Evolutionary conservation across 2,888 invertebrate species (phyloP).

Genomic region (Eristalinus aeneus): DNA sequence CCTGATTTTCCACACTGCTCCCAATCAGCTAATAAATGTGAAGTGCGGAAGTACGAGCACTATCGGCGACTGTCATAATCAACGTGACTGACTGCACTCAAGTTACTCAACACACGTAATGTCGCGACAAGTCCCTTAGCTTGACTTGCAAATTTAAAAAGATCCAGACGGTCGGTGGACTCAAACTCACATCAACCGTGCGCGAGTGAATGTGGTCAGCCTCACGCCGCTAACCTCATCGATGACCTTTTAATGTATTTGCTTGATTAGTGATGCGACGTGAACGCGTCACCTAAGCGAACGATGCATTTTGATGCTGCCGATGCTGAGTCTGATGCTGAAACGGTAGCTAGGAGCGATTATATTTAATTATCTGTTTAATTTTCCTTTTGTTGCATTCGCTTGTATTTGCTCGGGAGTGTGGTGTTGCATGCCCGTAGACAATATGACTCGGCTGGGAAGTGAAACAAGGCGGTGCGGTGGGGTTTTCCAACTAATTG

Average conservation of each 20-base stretch:
- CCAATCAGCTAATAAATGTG: neutral
- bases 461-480: conserved; percentile 16
- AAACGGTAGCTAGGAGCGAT: conserved; percentile 57
- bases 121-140: neutral
- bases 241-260: conserved; percentile 46
- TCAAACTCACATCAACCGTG: neutral
- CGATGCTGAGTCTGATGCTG: conserved; percentile 35
- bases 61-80: conserved; percentile 9
- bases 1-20: neutral
- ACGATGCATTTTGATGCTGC: conserved; percentile 4
- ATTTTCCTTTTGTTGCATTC: conserved; percentile 26
- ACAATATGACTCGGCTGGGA: conserved; percentile 52
- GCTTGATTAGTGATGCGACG: neutral
- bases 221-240: conserved; percentile 58
- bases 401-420: neutral
- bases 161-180: neutral
- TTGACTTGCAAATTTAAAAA: neutral
- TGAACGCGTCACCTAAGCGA: conserved; percentile 37
- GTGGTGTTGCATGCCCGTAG: conserved; percentile 34
- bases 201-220: conserved; percentile 39
- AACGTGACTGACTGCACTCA: conserved; percentile 28
- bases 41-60: neutral
- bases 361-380: conserved; percentile 66
- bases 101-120: conserved; percentile 12
- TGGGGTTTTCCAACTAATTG: conserved; percentile 41